phyloP scores from a whole-genome alignment of 2,888 invertebrate genomes.

The Callimorpha dominula region DNA sequence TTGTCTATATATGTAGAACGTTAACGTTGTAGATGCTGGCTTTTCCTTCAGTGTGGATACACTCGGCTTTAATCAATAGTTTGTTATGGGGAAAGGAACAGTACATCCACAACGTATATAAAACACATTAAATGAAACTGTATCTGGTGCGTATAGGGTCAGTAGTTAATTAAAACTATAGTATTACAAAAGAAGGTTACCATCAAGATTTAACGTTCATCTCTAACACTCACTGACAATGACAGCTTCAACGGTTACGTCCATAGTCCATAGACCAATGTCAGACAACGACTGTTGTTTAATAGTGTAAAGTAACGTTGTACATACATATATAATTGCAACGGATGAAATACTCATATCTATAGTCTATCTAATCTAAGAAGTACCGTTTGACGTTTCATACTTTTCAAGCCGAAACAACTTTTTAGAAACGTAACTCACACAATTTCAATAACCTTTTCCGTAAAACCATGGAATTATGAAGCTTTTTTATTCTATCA shows the following conservation, averaged over 20 bases:
- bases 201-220: too few species aligned
- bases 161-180: background rate
- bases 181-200: background rate
- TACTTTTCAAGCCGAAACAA: too few species aligned
- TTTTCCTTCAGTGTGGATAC: conserved; percentile 2
- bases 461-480: too few species aligned
- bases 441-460: too few species aligned
- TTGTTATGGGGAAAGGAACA: background rate
- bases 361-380: too few species aligned
- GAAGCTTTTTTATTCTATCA: too few species aligned
- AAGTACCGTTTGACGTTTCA: too few species aligned
- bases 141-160: background rate
- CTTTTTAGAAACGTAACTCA: too few species aligned
- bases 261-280: background rate
- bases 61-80: conserved; percentile 45
- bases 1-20: conserved; percentile 38
- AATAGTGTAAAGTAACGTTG: too few species aligned
- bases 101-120: background rate
- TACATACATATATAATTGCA: too few species aligned
- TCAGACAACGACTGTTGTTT: background rate
- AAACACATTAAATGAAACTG: background rate
- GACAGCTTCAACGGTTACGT: background rate
- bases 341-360: too few species aligned
- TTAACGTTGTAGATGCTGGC: conserved; percentile 23
- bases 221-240: background rate